Evolutionary conservation across 2,888 invertebrate species (phyloP).

Genomic region (Crematogaster levior): DNA sequence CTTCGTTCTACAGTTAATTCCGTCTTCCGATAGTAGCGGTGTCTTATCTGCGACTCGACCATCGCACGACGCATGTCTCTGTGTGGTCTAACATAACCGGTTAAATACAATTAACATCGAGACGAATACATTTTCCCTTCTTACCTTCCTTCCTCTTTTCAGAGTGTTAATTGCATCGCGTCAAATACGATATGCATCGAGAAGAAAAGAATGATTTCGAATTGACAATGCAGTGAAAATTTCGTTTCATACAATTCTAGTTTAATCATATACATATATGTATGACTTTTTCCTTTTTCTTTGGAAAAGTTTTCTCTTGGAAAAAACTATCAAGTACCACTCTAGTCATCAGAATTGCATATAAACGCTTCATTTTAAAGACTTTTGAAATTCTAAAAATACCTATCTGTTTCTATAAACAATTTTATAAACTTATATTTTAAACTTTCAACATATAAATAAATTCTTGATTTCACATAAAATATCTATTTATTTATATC

Average conservation of each 20-base stretch:
- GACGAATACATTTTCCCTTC: not conserved
- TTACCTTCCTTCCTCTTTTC: not conserved
- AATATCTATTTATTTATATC: not conserved
- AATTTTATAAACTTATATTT: too few species aligned
- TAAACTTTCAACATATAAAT: not conserved
- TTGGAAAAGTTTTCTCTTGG: too few species aligned
- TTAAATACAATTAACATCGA: slow-evolving; percentile 7
- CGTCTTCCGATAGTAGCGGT: slow-evolving; percentile 60
- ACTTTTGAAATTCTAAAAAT: not conserved
- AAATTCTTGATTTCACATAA: not conserved
- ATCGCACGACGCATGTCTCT: slow-evolving; percentile 3
- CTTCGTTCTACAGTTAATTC: slow-evolving; percentile 62
- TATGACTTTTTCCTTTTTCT: too few species aligned
- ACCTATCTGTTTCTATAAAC: not conserved
- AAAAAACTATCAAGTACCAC: not conserved
- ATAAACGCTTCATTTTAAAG: not conserved
- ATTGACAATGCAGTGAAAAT: not conserved
- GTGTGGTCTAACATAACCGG: not conserved
- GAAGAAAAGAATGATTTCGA: not conserved
- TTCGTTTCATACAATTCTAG: too few species aligned
- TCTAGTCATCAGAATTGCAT: not conserved
- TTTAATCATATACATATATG: too few species aligned
- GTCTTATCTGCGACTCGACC: slow-evolving; percentile 61
- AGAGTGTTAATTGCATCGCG: not conserved
- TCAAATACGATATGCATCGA: not conserved